Evolutionary conservation across 2,888 invertebrate genomes (phyloP).

Genomic region (Polylopha cassiicola): DNA sequence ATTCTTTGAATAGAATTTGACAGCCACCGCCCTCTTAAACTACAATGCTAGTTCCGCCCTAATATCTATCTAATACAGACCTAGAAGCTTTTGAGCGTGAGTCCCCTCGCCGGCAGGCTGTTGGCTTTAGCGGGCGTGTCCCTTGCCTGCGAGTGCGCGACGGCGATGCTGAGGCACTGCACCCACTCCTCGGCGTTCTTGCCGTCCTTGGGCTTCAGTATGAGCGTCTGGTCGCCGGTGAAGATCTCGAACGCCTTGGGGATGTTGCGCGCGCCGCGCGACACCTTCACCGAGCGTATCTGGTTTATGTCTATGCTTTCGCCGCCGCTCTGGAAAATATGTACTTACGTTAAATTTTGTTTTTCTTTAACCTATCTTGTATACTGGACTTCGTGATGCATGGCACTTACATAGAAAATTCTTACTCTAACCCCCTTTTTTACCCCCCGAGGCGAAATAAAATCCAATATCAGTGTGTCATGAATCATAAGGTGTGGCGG

Average conservation of each 20-base stretch:
- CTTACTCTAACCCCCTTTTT: too few species aligned
- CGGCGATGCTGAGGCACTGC: slow-evolving; percentile 94
- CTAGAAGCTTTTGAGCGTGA: slow-evolving; percentile 69
- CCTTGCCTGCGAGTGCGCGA: slow-evolving; percentile 88
- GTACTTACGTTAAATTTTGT: neutral
- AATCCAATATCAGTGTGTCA: too few species aligned
- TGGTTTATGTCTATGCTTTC: slow-evolving; percentile 94
- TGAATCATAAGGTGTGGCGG: too few species aligned
- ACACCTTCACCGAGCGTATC: slow-evolving; percentile 95
- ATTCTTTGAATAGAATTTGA: too few species aligned
- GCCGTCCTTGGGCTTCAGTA: slow-evolving; percentile 95
- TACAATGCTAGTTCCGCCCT: neutral
- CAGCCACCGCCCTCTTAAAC: too few species aligned
- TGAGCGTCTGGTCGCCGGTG: slow-evolving; percentile 93
- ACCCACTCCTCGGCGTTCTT: slow-evolving; percentile 98
- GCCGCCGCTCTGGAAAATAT: slow-evolving; percentile 83
- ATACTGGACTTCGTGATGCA: too few species aligned
- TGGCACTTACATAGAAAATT: too few species aligned
- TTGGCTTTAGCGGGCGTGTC: slow-evolving; percentile 74
- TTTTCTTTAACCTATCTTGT: too few species aligned
- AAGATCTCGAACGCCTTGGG: slow-evolving; percentile 98
- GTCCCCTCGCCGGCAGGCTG: slow-evolving; percentile 67
- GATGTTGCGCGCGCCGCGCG: slow-evolving; percentile 92
- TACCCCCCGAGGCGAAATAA: too few species aligned
- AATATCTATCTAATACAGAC: slow-evolving; percentile 6